A percentile compares a stretch with the other conserved stretches of the same genome.
Evolutionary conservation across 2,888 invertebrate genomes (phyloP).

Genomic region (Cosmia pyralina): DNA sequence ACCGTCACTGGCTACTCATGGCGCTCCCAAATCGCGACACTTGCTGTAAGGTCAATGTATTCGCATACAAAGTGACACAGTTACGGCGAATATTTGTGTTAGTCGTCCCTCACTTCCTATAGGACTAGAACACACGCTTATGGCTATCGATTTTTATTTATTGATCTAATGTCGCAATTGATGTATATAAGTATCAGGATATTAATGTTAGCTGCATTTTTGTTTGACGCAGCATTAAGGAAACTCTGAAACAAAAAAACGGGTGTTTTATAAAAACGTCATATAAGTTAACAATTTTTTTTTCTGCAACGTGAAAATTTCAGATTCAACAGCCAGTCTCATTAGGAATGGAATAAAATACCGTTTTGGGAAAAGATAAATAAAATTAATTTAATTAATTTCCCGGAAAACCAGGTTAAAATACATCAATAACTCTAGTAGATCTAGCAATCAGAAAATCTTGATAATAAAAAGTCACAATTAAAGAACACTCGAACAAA

Average conservation of each 20-base stretch:
- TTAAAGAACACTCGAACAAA: background rate
- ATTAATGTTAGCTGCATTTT: background rate
- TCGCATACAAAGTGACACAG: slow-evolving; percentile 74
- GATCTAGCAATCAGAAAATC: background rate
- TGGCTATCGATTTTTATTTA: slow-evolving; percentile 31
- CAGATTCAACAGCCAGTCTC: background rate
- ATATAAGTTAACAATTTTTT: background rate
- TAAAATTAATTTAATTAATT: too few relatives aligned
- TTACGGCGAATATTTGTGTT: slow-evolving; percentile 74
- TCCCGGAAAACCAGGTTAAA: background rate
- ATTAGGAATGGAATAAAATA: background rate
- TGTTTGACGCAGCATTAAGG: background rate
- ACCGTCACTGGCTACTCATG: slow-evolving; percentile 48
- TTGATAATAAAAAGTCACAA: background rate
- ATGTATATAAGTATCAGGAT: slow-evolving; percentile 2
- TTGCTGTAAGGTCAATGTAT: slow-evolving; percentile 81
- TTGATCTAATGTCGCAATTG: background rate
- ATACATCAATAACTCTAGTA: background rate
- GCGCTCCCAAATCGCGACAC: slow-evolving; percentile 70
- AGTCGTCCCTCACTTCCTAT: slow-evolving; percentile 70
- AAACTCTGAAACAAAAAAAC: background rate
- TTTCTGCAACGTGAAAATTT: background rate
- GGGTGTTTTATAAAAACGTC: background rate
- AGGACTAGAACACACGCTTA: slow-evolving; percentile 35
- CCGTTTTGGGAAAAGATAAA: background rate